These are phyloP conservation scores for Alaudala cheleensis DNA, from an alignment of 2,113 vertebrate species.

Conservation along the genomic window DNA sequence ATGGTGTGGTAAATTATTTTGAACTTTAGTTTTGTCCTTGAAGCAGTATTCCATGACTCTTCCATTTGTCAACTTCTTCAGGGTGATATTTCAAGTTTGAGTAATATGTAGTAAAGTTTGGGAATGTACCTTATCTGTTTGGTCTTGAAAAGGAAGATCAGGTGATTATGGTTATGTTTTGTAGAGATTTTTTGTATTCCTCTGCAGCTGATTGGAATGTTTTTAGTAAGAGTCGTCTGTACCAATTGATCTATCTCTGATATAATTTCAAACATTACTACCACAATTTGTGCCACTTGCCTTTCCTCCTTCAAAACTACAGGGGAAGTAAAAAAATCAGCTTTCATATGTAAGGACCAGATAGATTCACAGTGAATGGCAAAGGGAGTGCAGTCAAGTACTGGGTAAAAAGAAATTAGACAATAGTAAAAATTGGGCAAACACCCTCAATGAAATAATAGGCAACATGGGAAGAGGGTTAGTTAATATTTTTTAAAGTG, in stretches of 20 bases:
- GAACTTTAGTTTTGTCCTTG: background rate
- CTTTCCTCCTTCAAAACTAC: background rate
- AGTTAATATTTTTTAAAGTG: background rate
- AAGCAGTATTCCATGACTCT: background rate
- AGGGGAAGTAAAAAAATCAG: background rate
- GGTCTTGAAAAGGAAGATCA: background rate
- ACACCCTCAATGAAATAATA: background rate
- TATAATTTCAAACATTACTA: background rate
- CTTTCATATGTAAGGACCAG: background rate
- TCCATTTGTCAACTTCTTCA: background rate
- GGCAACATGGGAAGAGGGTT: background rate
- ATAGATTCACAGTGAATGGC: background rate
- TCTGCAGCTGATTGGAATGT: background rate
- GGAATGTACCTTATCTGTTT: background rate
- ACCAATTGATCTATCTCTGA: background rate
- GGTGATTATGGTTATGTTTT: background rate
- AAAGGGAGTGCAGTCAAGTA: background rate
- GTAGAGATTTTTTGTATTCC: background rate
- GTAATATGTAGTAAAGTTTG: background rate
- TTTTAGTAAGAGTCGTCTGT: accelerated
- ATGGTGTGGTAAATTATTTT: background rate
- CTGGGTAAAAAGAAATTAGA: background rate
- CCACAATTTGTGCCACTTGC: background rate
- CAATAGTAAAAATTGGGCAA: background rate
- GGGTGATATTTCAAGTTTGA: background rate